Conservation (phyloP, 2,797 vertebrate species). For the Euthynnus affinis region DNA sequence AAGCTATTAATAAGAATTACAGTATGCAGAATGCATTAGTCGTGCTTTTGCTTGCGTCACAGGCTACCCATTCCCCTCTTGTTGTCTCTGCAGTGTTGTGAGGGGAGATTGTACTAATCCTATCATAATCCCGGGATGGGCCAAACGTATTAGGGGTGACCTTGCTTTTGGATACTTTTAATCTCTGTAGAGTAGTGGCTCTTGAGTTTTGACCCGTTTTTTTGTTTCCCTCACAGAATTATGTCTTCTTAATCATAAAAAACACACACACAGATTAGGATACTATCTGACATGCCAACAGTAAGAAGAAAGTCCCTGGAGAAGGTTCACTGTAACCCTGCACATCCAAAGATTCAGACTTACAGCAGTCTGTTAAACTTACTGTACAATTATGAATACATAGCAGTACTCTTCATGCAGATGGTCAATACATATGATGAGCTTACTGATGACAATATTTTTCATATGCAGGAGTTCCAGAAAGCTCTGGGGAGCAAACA, state of each 20-base stretch:
- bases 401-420: neutral
- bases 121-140: constrained; percentile 75
- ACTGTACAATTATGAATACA: neutral
- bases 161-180: constrained; percentile 79
- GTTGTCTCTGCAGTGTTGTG: constrained; percentile 50
- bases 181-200: constrained; percentile 68
- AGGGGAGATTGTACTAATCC: constrained; percentile 77
- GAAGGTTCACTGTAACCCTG: constrained; percentile 4
- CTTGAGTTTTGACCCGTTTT: constrained; percentile 76
- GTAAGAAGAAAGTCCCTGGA: constrained; percentile 35
- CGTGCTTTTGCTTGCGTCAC: constrained; percentile 30
- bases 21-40: constrained; percentile 48
- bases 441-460: constrained; percentile 18
- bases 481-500: constrained; percentile 97
- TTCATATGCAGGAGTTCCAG: constrained; percentile 92
- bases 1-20: constrained; percentile 50
- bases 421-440: neutral
- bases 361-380: neutral
- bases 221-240: constrained; percentile 44
- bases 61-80: constrained; percentile 24
- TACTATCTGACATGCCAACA: constrained; percentile 36
- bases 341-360: constrained; percentile 1
- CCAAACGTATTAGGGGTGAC: constrained; percentile 72
- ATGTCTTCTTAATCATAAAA: constrained; percentile 52
- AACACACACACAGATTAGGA: constrained; percentile 50